Conservation (phyloP, 2,113 vertebrate genomes). For the Pseudonaja textilis region DNA sequence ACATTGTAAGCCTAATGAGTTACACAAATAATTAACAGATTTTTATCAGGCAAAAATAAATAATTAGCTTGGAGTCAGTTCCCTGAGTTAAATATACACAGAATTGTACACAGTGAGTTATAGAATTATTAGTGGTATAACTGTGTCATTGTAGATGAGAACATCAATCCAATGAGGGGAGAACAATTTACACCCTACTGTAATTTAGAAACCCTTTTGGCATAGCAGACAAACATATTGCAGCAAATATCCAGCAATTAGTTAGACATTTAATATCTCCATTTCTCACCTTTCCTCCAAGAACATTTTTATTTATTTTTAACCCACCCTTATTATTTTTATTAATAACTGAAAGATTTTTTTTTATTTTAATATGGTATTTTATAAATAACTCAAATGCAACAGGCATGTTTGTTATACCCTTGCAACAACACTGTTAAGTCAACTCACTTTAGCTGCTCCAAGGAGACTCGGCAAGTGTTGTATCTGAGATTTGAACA, state of each 20-base stretch:
- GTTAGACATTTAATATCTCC: not conserved
- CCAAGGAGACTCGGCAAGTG: not conserved
- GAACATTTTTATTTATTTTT: not conserved
- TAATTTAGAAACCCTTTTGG: not conserved
- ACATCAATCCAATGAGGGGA: rapidly evolving
- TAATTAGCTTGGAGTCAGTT: not conserved
- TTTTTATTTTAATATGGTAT: not conserved
- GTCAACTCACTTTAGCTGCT: not conserved
- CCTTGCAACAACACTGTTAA: not conserved
- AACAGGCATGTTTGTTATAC: not conserved
- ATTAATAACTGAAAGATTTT: not conserved
- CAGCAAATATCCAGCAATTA: not conserved
- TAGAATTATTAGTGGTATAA: slow-evolving; percentile 17
- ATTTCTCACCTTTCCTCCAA: not conserved
- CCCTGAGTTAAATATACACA: not conserved
- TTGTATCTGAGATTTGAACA: not conserved
- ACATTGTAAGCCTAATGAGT: not conserved
- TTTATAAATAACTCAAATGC: not conserved
- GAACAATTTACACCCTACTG: rapidly evolving
- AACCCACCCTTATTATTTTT: not conserved
- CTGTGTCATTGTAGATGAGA: rapidly evolving
- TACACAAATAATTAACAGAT: not conserved
- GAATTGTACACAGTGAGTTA: not conserved
- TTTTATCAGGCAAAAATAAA: slow-evolving; percentile 1
- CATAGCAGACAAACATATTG: not conserved